Conservation (phyloP, 1,140 invertebrate species). For the Drosophila guanche region DNA sequence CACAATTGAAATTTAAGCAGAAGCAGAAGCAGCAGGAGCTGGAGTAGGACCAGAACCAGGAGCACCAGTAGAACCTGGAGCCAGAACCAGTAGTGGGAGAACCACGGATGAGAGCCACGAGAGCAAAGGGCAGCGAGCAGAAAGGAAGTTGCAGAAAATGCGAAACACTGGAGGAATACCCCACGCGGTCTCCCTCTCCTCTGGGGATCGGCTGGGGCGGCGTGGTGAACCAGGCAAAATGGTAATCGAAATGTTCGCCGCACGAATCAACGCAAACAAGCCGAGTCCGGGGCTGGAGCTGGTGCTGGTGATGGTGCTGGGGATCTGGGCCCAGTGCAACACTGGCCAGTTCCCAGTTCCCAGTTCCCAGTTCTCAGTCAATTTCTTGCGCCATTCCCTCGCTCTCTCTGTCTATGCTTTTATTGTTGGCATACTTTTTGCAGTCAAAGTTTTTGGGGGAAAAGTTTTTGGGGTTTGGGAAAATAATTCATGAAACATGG, state of each 20-base stretch:
- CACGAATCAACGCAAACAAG: conserved; percentile 61
- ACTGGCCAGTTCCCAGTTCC: conserved; percentile 35
- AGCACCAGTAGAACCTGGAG: conserved; percentile 20
- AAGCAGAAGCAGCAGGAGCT: conserved; percentile 30
- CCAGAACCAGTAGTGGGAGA: neutral
- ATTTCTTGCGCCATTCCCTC: conserved; percentile 52
- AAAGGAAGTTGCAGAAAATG: conserved; percentile 69
- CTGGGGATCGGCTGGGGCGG: conserved; percentile 5
- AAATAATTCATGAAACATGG: conserved; percentile 82
- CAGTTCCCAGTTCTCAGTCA: conserved; percentile 49
- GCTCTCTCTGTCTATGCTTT: conserved; percentile 9
- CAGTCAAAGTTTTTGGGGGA: conserved; percentile 71
- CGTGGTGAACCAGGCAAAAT: conserved; percentile 48
- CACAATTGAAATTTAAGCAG: conserved; percentile 81
- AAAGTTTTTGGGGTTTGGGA: conserved; percentile 65
- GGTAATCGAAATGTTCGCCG: conserved; percentile 76
- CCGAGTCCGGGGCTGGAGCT: neutral
- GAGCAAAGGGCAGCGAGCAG: conserved; percentile 34
- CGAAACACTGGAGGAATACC: conserved; percentile 57
- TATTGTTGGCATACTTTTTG: conserved; percentile 37
- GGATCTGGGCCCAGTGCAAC: conserved; percentile 16
- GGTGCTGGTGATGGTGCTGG: neutral
- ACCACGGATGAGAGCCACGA: neutral
- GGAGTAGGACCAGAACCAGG: conserved; percentile 1
- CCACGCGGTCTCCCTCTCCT: neutral